These are phyloP conservation scores for Eciton burchellii DNA, from an alignment of 1,140 invertebrate species.

Conservation along the genomic window DNA sequence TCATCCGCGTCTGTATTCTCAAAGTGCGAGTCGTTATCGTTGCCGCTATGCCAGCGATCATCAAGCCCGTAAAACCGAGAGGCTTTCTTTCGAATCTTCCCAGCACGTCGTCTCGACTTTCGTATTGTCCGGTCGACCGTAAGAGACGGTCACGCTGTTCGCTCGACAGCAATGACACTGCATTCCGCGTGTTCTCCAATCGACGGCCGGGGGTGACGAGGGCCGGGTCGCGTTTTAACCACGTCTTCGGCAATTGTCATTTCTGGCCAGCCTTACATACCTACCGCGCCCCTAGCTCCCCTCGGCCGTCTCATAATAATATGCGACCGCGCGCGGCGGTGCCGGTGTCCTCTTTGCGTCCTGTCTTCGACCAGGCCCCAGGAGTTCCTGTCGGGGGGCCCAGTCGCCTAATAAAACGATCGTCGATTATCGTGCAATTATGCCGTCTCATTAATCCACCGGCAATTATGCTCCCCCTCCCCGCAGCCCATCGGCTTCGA, in stretches of 20 bases:
- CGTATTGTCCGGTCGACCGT: conserved; percentile 7
- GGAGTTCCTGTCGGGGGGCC: conserved; percentile 54
- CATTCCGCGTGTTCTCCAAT: conserved; percentile 73
- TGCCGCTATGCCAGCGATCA: not conserved
- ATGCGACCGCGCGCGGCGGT: conserved; percentile 73
- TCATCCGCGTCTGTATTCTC: not conserved
- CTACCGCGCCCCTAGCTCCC: conserved; percentile 45
- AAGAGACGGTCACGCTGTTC: conserved; percentile 34
- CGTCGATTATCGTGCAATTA: conserved; percentile 85
- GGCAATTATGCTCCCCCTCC: conserved; percentile 78
- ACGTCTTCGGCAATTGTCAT: conserved; percentile 83
- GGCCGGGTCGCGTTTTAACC: conserved; percentile 76
- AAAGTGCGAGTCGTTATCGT: not conserved
- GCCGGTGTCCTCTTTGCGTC: conserved; percentile 69
- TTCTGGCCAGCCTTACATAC: conserved; percentile 83
- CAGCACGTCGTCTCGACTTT: not conserved
- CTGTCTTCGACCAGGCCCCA: not conserved
- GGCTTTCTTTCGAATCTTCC: not conserved
- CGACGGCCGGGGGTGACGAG: conserved; percentile 54
- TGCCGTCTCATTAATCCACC: conserved; percentile 85
- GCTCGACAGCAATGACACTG: conserved; percentile 76
- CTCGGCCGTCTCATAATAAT: conserved; percentile 79
- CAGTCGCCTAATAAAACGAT: conserved; percentile 83
- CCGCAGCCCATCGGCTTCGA: conserved; percentile 32
- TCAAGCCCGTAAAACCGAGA: not conserved